A percentile compares a stretch with the other conserved stretches of the same genome.
These are phyloP conservation scores for Tragelaphus oryx DNA, from an alignment of 2,797 vertebrate species.

Conservation along the genomic window DNA sequence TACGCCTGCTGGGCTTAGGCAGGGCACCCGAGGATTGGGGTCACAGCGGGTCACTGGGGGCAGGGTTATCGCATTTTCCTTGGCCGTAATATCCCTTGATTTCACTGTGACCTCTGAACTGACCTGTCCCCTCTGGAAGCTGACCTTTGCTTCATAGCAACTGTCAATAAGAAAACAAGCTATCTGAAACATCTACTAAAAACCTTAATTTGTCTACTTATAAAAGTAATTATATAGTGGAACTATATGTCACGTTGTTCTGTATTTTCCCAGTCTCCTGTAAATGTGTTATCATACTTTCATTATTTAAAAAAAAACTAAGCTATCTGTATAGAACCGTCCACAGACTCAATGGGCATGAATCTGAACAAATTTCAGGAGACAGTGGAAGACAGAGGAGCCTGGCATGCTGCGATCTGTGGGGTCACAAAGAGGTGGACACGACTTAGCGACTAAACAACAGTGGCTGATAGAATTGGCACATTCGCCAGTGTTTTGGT, in stretches of 20 bases:
- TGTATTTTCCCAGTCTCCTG: background rate
- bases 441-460: accelerated
- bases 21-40: background rate
- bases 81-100: background rate
- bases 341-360: background rate
- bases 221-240: background rate
- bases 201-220: background rate
- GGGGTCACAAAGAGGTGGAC: background rate
- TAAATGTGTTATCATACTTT: background rate
- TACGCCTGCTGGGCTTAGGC: background rate
- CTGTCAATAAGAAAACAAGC: background rate
- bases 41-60: accelerated
- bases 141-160: background rate
- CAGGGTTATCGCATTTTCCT: background rate
- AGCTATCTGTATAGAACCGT: background rate
- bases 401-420: background rate
- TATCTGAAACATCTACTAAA: background rate
- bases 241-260: background rate
- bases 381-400: background rate
- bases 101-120: background rate
- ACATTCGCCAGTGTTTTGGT: background rate
- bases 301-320: background rate
- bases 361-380: background rate
- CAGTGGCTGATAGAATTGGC: background rate
- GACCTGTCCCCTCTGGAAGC: background rate